Evolutionary conservation across 2,113 vertebrate genomes (phyloP), one percentile per base, ranked within the genome.

Genomic region (Picathartes gymnocephalus): DNA sequence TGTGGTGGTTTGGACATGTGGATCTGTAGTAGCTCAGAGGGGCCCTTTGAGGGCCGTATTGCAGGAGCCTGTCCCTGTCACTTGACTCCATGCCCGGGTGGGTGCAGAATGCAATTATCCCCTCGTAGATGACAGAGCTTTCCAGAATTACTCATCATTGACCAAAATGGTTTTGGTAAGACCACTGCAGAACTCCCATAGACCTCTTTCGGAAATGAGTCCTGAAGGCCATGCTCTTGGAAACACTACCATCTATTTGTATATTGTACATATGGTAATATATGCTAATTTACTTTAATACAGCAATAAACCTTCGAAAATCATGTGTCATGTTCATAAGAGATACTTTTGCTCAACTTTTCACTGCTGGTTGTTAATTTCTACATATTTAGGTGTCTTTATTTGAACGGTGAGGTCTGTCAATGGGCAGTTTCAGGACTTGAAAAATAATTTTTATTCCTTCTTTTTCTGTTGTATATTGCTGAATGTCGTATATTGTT

Each of bases 401-500:
- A 70, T 57, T 82, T 88, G 69, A 81, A 21, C 70, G 80, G 39
- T 1, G 2, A 61, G 9, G 4, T 81, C 42, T 90, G 58, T 57
- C 31, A 77, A 10, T 50, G 27, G n/a, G 25, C 27, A 74, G 21
- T 19, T 77, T 73, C 8, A 62, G 27, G 54, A 42, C 25, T 82
- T 80, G 10, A 83, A 40, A 88, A 88, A n/a, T 85, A 48, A 44
- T 82, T 71, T 20, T 54, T 64, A 42, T 24, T 77, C 53, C 44
- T 92, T 79, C 37, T 88, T 92, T 87, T 80, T 58, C 42, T 80
- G 1, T 86, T 81, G 64, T 50, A 33, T 35, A 21, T 70, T 82
- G 30, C 66, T 94, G 71, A 35, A 89, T 66, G 62, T n/a, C n/a
- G n/a, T n/a, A n/a, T n/a, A n/a, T n/a, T n/a, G n/a, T n/a, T n/a